Conservation (phyloP, 2,888 invertebrate species). For the Ferdinandea cuprea region DNA sequence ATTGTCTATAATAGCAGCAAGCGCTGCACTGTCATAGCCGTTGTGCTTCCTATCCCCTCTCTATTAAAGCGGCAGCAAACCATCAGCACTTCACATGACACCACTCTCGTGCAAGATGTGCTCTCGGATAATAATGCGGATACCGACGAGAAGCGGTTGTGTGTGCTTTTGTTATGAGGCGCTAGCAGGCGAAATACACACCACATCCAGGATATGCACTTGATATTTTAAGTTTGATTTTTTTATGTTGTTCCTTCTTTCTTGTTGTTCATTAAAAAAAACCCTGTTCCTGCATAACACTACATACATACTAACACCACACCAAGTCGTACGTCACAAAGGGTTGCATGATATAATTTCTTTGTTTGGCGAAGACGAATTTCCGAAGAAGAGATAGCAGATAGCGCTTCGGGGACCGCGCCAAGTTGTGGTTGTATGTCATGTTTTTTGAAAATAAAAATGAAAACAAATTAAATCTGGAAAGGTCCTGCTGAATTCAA, state of each 20-base stretch:
- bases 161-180: conserved; percentile 67
- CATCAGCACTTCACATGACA: conserved; percentile 74
- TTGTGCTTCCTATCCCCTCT: conserved; percentile 13
- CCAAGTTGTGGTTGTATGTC: conserved; percentile 44
- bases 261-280: conserved; percentile 22
- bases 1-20: conserved; percentile 66
- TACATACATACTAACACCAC: too few relatives aligned
- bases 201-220: conserved; percentile 72
- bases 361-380: conserved; percentile 67
- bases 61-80: conserved; percentile 65
- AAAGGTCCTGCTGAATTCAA: conserved; percentile 55
- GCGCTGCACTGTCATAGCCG: conserved; percentile 35
- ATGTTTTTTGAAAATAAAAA: conserved; percentile 39
- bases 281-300: conserved; percentile 9
- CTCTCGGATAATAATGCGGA: conserved; percentile 74
- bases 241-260: conserved; percentile 17
- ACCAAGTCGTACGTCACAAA: conserved; percentile 39
- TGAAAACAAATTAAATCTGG: conserved; percentile 49
- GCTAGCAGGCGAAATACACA: conserved; percentile 71
- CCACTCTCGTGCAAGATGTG: conserved; percentile 73
- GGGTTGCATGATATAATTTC: conserved; percentile 61
- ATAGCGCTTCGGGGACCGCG: conserved; percentile 54
- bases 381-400: conserved; percentile 60
- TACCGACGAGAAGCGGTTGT: conserved; percentile 71
- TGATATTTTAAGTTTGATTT: conserved; percentile 71